These are phyloP conservation scores for Drosophila fulvimacula DNA, from an alignment of 2,888 invertebrate genomes.

Conservation along the genomic window DNA sequence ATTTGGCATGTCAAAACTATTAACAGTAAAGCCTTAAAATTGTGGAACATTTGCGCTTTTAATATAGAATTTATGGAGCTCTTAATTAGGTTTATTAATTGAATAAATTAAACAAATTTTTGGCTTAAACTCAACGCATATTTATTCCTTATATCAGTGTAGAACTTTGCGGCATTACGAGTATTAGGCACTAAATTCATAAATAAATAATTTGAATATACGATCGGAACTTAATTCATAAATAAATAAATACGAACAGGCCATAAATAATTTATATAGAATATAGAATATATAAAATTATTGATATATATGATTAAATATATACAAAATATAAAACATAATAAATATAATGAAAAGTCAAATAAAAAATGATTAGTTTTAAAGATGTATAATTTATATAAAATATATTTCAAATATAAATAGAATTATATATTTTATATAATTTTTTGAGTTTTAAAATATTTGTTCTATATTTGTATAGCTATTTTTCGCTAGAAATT, in stretches of 20 bases:
- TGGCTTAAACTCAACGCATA: slow-evolving; percentile 1
- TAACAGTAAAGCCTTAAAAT: slow-evolving; percentile 4
- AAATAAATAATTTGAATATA: slow-evolving; percentile 1
- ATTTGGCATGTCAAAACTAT: neutral
- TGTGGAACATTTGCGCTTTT: neutral
- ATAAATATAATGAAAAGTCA: neutral
- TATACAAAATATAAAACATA: neutral
- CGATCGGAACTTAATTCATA: neutral
- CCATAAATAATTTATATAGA: too few species aligned
- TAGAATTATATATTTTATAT: neutral
- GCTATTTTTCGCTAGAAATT: neutral
- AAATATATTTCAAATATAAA: neutral
- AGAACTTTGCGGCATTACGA: neutral
- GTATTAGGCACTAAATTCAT: slow-evolving; percentile 1
- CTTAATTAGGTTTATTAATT: neutral
- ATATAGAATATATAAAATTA: neutral
- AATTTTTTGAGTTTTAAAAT: neutral
- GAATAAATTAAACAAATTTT: slow-evolving; percentile 33
- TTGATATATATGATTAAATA: neutral
- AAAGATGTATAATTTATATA: neutral
- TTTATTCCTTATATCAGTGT: slow-evolving; percentile 20
- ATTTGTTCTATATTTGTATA: neutral
- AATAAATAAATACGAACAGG: neutral
- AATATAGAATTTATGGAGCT: slow-evolving; percentile 5
- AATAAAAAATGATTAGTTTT: too few species aligned